Base-by-base conservation (phyloP, 2,113 vertebrate genomes). In the Corynorhinus townsendii region DNA sequence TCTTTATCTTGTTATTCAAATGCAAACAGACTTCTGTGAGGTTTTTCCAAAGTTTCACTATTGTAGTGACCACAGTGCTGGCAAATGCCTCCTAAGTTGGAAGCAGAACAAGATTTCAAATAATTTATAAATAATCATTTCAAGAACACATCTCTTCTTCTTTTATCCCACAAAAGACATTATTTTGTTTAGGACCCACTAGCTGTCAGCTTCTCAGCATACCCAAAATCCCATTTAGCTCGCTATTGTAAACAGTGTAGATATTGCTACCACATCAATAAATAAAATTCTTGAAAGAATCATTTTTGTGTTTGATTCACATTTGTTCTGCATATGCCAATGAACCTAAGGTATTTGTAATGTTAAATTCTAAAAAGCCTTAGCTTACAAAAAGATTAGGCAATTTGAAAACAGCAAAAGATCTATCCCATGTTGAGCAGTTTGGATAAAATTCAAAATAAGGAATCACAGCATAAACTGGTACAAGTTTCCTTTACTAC, bases 251-350 rank as follows among this genome's bases (percentile, higher is more conserved):
- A 98, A 98, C 97, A 98, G 97, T 83, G 93, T 95, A 98, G 96
- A 64, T 97, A 98, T 95, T 97, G 43, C 96, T 95, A 92, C 98
- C 98, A 98, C 98, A 98, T 98, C 98, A 98, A 98, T 96, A 95
- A 97, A 96, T 91, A 94, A 90, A 95, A 97, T 98, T 98, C 97
- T 96, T 97, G 95, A 95, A 98, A 97, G 97, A 98, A 98, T 98
- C 97, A 97, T 94, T 97, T 85, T 49, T 84, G 93, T 89, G 97
- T 97, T 98, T 97, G 96, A 97, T 96, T 98, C 98, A 98, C 98
- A 98, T 98, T 98, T 98, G 98, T 97, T 98, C 98, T 95, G 97
- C 98, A 98, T 96, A 98, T 98, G 98, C 97, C 97, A 59, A 96
- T 87, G 96, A 98, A 97, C 95, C 95, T 94, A 97, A 97, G 97